phyloP scores from a whole-genome alignment of 2,888 invertebrate species.

The Chromoteleia sp. region DNA sequence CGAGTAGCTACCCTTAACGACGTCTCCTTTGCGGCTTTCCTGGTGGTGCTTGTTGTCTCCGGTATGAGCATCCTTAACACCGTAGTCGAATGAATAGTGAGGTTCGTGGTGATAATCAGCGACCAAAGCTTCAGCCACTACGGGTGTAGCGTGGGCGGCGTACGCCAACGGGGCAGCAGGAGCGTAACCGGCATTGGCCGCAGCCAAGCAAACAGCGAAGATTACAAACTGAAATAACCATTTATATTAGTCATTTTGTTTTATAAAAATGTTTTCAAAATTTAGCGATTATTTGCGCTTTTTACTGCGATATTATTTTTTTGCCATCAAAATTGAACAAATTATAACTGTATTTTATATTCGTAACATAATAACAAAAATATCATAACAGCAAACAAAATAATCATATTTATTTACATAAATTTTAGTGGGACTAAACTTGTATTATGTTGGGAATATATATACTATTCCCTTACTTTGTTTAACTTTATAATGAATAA shows the following conservation, averaged over 20 bases:
- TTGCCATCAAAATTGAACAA: too few species aligned
- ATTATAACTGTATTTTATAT: too few species aligned
- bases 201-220: slow-evolving; percentile 32
- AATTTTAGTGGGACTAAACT: too few species aligned
- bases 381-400: too few species aligned
- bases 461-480: too few species aligned
- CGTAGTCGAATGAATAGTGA: slow-evolving; percentile 77
- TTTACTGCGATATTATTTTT: too few species aligned
- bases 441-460: too few species aligned
- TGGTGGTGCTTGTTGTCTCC: slow-evolving; percentile 75
- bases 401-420: too few species aligned
- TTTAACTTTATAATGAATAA: too few species aligned
- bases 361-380: too few species aligned
- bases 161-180: slow-evolving; percentile 9
- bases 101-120: slow-evolving; percentile 72
- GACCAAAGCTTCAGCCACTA: not conserved
- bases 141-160: slow-evolving; percentile 1
- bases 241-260: not conserved
- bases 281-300: too few species aligned
- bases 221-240: slow-evolving; percentile 24
- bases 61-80: slow-evolving; percentile 74
- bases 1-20: slow-evolving; percentile 69
- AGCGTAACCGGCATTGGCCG: slow-evolving; percentile 8
- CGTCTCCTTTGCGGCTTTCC: slow-evolving; percentile 75
- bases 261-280: too few species aligned